Evolutionary conservation across 2,888 invertebrate species (phyloP).

Genomic region (Pterobdella sp.): DNA sequence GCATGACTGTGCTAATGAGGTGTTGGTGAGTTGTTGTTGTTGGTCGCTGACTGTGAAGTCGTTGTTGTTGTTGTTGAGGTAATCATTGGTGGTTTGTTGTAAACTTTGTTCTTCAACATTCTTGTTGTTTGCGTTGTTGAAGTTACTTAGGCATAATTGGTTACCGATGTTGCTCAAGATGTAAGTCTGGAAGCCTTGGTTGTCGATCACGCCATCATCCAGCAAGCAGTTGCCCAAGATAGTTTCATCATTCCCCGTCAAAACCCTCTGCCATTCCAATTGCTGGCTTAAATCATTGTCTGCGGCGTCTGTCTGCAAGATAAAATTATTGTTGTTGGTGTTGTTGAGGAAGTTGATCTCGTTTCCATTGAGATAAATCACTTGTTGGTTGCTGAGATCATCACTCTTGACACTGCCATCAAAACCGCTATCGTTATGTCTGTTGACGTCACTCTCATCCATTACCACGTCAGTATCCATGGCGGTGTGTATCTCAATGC

Average conservation of each 20-base stretch:
- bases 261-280: conserved; percentile 2
- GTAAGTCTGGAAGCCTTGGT: conserved; percentile 21
- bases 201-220: neutral
- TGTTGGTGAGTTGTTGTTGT: neutral
- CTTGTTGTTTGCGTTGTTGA: neutral
- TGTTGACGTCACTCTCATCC: neutral
- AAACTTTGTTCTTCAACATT: no score
- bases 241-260: neutral
- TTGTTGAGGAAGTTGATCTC: neutral
- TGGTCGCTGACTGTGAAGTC: neutral
- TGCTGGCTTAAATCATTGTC: neutral
- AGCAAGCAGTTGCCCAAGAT: neutral
- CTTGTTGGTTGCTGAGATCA: conserved; percentile 9
- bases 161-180: conserved; percentile 27
- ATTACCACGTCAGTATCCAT: conserved; percentile 15
- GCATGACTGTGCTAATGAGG: neutral
- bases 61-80: neutral
- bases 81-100: neutral
- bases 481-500: conserved; percentile 25
- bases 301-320: neutral
- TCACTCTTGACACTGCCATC: conserved; percentile 1
- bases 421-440: neutral
- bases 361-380: conserved; percentile 5
- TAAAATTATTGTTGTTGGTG: conserved; percentile 11
- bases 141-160: conserved; percentile 22